A percentile compares a stretch with the other conserved stretches of the same genome.
phyloP scores from a whole-genome alignment of 2,113 vertebrate species.

The Syngnathoides biaculeatus region DNA sequence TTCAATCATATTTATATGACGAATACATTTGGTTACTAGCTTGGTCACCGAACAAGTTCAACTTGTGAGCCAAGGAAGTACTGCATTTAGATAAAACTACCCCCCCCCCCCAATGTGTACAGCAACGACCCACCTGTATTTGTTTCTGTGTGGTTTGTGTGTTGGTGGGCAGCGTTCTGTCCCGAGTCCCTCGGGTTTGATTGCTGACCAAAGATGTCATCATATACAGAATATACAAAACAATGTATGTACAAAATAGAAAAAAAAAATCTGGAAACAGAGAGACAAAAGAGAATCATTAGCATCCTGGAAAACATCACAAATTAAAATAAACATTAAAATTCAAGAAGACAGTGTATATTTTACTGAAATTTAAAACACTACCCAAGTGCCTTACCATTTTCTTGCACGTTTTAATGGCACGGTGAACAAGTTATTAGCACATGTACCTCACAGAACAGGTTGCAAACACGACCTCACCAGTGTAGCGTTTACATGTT shows the following conservation, averaged over 20 bases:
- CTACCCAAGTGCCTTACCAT: not conserved
- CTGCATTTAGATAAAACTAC: too few relatives aligned
- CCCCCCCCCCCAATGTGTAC: too few relatives aligned
- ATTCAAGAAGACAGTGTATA: not conserved
- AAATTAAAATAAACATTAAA: not conserved
- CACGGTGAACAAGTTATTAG: too few relatives aligned
- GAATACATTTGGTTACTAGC: too few relatives aligned
- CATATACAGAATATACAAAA: slow-evolving; percentile 99
- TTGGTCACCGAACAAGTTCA: too few relatives aligned
- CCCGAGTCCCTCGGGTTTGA: slow-evolving; percentile 85
- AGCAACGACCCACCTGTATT: slow-evolving; percentile 79
- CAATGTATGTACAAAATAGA: slow-evolving; percentile 99
- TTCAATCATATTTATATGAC: too few relatives aligned
- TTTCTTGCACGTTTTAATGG: too few relatives aligned
- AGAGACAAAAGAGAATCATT: slow-evolving; percentile 6
- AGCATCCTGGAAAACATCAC: not conserved
- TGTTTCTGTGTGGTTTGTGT: slow-evolving; percentile 88
- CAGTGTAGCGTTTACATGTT: too few relatives aligned
- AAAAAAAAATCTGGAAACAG: slow-evolving; percentile 87
- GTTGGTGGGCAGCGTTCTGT: slow-evolving; percentile 80
- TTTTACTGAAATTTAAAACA: too few relatives aligned
- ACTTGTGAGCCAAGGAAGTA: not conserved
- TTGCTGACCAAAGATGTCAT: slow-evolving; percentile 97
- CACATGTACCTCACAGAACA: too few relatives aligned
- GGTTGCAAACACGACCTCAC: too few relatives aligned